Percentiles rank a stretch among this genome's conserved stretches.
These are phyloP conservation scores for Nothura maculosa DNA, from an alignment of 2,797 vertebrate genomes.

Conservation along the genomic window DNA sequence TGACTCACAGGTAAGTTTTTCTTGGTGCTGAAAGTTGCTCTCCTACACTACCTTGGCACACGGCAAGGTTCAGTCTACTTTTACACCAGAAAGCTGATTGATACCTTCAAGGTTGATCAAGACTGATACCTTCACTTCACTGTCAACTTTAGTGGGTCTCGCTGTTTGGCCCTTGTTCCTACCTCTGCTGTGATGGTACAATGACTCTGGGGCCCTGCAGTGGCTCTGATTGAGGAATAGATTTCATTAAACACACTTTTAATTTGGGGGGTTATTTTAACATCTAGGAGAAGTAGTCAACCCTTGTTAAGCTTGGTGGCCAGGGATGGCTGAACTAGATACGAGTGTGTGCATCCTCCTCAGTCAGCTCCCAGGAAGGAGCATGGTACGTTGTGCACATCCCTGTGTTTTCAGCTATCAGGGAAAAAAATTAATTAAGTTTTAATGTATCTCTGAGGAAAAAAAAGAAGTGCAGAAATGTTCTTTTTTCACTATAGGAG, in stretches of 20 bases:
- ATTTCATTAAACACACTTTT: too few relatives aligned
- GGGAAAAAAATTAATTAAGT: not conserved
- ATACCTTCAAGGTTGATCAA: not conserved
- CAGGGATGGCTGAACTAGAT: not conserved
- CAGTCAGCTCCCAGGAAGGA: not conserved
- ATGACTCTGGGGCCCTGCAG: too few relatives aligned
- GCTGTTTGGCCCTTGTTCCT: not conserved
- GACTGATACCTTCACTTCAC: not conserved
- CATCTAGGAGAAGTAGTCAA: too few relatives aligned
- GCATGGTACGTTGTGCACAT: not conserved
- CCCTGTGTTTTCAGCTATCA: too few relatives aligned
- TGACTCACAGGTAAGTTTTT: not conserved
- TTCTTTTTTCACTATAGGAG: not conserved
- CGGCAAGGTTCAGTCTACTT: not conserved
- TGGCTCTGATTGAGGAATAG: too few relatives aligned
- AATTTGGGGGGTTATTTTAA: too few relatives aligned
- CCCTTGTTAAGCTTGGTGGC: not conserved
- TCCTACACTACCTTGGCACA: not conserved
- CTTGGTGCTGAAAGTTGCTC: not conserved
- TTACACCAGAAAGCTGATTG: not conserved
- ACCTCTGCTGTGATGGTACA: too few relatives aligned
- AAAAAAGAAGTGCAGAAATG: too few relatives aligned
- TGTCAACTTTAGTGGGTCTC: rapidly evolving
- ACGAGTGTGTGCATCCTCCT: not conserved
- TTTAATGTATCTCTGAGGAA: not conserved